A percentile compares a stretch with the other conserved stretches of the same genome.
Evolutionary conservation across 2,113 vertebrate genomes (phyloP).

Genomic region (Paraplagusia blochii): DNA sequence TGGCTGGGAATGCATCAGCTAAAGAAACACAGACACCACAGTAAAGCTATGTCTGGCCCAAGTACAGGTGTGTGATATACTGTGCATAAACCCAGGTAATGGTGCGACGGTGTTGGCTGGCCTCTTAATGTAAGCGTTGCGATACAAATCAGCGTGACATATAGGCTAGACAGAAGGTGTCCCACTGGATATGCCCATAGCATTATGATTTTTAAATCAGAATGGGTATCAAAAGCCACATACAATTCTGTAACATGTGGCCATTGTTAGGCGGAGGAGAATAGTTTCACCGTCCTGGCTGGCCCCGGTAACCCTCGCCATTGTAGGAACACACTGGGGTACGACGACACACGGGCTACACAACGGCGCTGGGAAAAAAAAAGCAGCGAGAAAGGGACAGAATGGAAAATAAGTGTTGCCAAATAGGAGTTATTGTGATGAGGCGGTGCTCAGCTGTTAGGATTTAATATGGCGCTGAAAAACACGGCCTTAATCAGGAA

Average conservation of each 20-base stretch:
- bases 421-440: slow-evolving; percentile 65
- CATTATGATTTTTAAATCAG: slow-evolving; percentile 67
- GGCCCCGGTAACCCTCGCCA: slow-evolving; percentile 67
- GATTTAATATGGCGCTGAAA: slow-evolving; percentile 65
- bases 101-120: slow-evolving; percentile 60
- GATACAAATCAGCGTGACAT: slow-evolving; percentile 79
- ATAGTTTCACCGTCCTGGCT: slow-evolving; percentile 62
- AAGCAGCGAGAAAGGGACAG: slow-evolving; percentile 34
- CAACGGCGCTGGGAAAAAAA: slow-evolving; percentile 43
- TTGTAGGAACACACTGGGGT: slow-evolving; percentile 61
- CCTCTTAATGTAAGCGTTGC: slow-evolving; percentile 72
- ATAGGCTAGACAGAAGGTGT: slow-evolving; percentile 63
- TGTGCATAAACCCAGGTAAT: slow-evolving; percentile 67
- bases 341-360: slow-evolving; percentile 51
- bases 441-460: slow-evolving; percentile 63
- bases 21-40: slow-evolving; percentile 63
- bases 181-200: slow-evolving; percentile 64
- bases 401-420: slow-evolving; percentile 57
- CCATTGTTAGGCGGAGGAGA: slow-evolving; percentile 71
- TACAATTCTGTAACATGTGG: slow-evolving; percentile 66
- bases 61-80: slow-evolving; percentile 66
- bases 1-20: slow-evolving; percentile 53
- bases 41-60: slow-evolving; percentile 56
- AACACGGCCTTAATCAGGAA: slow-evolving; percentile 60
- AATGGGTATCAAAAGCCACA: slow-evolving; percentile 66